Evolutionary conservation across 1,140 invertebrate genomes (phyloP), one percentile per base, ranked within the genome.

Genomic region (Ridgeia piscesae): DNA sequence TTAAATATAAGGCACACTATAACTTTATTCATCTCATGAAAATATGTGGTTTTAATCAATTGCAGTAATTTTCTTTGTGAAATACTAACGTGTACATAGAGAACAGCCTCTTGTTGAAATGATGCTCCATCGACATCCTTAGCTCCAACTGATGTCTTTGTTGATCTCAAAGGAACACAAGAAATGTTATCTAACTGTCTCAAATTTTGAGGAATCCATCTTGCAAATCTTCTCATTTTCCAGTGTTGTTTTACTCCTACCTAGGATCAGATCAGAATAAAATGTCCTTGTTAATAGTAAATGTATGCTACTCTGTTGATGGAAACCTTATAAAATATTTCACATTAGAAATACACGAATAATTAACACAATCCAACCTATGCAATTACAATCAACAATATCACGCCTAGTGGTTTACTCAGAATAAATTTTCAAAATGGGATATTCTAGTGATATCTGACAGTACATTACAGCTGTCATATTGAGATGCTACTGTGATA

Each of bases 241-340:
- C 58, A 94, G 94, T 93, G 89, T 34, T 48, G 50, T 89, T 88
- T n/a, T 77, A 27, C 58, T 27, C 2, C 88, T 92, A 42, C 91
- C 88, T 34, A 33, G 50, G 88, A 48, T 77, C 27, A 35, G 33
- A 50, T 48, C 9, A 14, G 77, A 48, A 50, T 21, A 14, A 31
- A 31, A 77, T 42, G 17, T 77, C 21, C 21, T 8, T 50, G 48
- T 8, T 50, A 21, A 21, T 11, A 50, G 48, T 50, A 50, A 21
- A 11, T 50, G 48, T n/a, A 50, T 50, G 48, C 8, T 50, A 50
- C 21, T 50, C 8, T 50, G 48, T 50, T 50, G 8, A 50, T 11
- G 48, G 48, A 8, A 50, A 21, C 21, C 8, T 50, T 21, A 50
- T 50, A 50, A 21, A 21, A 11, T 8, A 11, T 50, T 50, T 21